Percentiles rank a stretch among this genome's conserved stretches.
Conservation (phyloP, 1,140 invertebrate species). For the Cepaea nemoralis region DNA sequence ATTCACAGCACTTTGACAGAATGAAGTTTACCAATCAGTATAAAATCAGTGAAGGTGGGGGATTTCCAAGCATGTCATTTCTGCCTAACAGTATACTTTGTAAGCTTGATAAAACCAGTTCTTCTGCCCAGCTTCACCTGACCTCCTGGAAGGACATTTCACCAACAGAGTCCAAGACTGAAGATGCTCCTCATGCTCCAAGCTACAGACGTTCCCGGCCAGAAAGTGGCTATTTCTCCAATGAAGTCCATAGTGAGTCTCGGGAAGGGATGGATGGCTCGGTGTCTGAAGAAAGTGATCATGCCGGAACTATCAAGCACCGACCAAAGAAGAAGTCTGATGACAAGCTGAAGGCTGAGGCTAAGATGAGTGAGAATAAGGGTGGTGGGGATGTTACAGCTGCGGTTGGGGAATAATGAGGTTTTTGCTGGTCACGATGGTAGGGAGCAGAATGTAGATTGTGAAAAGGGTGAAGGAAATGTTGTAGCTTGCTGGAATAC, state of each 20-base stretch:
- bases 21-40: constrained; percentile 15
- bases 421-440: not conserved
- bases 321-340: constrained; percentile 19
- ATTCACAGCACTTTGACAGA: constrained; percentile 13
- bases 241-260: constrained; percentile 53
- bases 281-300: constrained; percentile 44
- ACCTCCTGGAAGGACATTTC: constrained; percentile 58
- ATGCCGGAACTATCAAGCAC: constrained; percentile 26
- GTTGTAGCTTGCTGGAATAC: not conserved
- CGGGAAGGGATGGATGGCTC: constrained; percentile 49
- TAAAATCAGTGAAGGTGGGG: constrained; percentile 14
- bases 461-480: not conserved
- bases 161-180: constrained; percentile 46
- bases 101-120: not conserved
- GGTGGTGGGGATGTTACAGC: not conserved
- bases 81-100: not conserved
- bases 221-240: constrained; percentile 54
- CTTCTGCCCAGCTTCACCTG: not conserved
- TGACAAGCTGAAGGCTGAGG: not conserved
- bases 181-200: constrained; percentile 24
- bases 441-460: not conserved
- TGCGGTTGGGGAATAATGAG: not conserved
- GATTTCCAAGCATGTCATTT: not conserved
- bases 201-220: constrained; percentile 8
- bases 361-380: not conserved